Evolutionary conservation across 1,140 invertebrate genomes (phyloP).

Genomic region (Thaumetopoea pityocampa): DNA sequence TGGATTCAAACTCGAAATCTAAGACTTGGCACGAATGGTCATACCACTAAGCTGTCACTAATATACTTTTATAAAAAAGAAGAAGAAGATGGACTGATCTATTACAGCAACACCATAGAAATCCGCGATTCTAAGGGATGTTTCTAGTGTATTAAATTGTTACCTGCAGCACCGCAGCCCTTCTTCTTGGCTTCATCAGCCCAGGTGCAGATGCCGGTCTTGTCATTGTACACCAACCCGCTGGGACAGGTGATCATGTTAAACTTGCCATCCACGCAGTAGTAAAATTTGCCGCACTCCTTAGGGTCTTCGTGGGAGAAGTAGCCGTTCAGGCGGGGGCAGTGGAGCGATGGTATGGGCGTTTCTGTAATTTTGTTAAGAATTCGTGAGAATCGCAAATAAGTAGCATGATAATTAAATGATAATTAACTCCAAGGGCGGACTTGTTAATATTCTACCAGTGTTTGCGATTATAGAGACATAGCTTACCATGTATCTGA

Average conservation of each 20-base stretch:
- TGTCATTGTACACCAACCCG: slow-evolving; percentile 92
- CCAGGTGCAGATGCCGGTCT: slow-evolving; percentile 93
- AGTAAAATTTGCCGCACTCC: slow-evolving; percentile 93
- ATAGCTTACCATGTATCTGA: no score
- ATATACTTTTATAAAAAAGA: no score
- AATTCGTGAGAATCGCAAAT: no score
- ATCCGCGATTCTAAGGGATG: neutral
- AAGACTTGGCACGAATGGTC: no score
- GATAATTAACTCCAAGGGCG: no score
- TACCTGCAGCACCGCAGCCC: slow-evolving; percentile 87
- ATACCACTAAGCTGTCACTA: no score
- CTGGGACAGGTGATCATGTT: slow-evolving; percentile 93
- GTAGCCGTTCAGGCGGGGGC: slow-evolving; percentile 90
- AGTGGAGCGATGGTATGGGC: slow-evolving; percentile 84
- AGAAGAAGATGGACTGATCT: no score
- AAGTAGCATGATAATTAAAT: no score
- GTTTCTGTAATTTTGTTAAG: slow-evolving; percentile 76
- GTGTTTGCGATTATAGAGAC: no score
- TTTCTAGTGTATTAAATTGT: slow-evolving; percentile 6
- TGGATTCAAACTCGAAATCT: no score
- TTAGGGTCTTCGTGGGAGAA: slow-evolving; percentile 88
- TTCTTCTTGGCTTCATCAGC: slow-evolving; percentile 92
- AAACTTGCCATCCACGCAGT: slow-evolving; percentile 92
- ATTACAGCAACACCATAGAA: no score
- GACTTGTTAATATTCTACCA: no score